Percentiles rank a stretch among this genome's conserved stretches.
These are phyloP conservation scores for Anastrepha ludens DNA, from an alignment of 1,140 invertebrate genomes.

Conservation along the genomic window DNA sequence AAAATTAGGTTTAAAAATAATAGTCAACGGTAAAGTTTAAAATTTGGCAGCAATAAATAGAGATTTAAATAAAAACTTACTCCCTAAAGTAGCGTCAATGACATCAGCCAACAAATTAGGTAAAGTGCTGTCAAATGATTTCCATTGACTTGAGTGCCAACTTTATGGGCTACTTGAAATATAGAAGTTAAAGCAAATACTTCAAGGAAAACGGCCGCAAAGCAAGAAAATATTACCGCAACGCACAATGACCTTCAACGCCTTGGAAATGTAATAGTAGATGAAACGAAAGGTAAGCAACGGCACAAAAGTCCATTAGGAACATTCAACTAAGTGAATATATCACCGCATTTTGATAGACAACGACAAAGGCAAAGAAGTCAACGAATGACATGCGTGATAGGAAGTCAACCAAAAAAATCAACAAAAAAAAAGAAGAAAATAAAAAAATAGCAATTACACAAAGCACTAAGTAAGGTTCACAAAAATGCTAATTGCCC, in stretches of 20 bases:
- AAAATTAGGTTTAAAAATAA: no score
- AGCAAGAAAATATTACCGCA: constrained; percentile 25
- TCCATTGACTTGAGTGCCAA: not conserved
- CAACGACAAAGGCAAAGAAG: not conserved
- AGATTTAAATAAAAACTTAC: not conserved
- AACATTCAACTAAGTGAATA: not conserved
- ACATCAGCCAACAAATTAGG: not conserved
- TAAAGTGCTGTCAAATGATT: not conserved
- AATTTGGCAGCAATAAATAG: no score
- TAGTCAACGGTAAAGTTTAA: no score
- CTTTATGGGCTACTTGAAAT: not conserved
- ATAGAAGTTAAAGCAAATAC: not conserved
- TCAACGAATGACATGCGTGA: not conserved
- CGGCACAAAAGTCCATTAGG: constrained; percentile 24
- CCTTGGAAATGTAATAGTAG: not conserved
- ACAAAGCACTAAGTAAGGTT: constrained; percentile 2
- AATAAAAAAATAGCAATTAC: not conserved
- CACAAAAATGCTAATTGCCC: constrained; percentile 9
- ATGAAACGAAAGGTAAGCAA: constrained; percentile 8
- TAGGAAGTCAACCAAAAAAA: not conserved
- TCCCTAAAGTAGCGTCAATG: not conserved
- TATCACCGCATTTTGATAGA: not conserved
- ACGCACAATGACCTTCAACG: constrained; percentile 28
- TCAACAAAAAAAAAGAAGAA: not conserved
- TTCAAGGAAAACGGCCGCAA: not conserved